phyloP scores from a whole-genome alignment of 2,888 invertebrate species.

The Catocala fraxini region DNA sequence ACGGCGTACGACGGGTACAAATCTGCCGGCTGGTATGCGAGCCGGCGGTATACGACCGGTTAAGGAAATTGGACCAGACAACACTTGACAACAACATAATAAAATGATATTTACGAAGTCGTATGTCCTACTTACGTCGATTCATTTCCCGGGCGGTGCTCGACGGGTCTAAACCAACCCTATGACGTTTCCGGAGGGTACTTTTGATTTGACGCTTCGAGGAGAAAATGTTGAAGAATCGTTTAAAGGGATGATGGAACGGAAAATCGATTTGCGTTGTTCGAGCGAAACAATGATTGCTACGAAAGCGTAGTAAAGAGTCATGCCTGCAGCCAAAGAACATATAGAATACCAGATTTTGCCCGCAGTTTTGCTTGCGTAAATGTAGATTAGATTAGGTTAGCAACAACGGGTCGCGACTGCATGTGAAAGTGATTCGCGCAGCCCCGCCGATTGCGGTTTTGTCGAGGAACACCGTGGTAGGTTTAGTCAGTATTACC shows the following conservation, averaged over 20 bases:
- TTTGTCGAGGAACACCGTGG: no score
- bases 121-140: slow-evolving; percentile 18
- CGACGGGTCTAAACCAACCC: slow-evolving; percentile 3
- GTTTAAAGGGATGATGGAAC: neutral
- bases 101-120: slow-evolving; percentile 31
- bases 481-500: no score
- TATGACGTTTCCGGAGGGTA: neutral
- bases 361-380: no score
- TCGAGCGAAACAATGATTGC: neutral
- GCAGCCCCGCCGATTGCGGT: no score
- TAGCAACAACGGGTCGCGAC: no score
- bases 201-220: slow-evolving; percentile 1
- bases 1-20: no score
- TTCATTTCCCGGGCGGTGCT: slow-evolving; percentile 28
- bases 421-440: no score
- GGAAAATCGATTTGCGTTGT: neutral
- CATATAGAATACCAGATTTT: no score
- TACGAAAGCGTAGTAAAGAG: neutral
- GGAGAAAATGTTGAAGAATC: slow-evolving; percentile 3
- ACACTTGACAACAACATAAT: slow-evolving; percentile 17
- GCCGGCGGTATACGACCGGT: no score
- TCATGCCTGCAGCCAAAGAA: no score
- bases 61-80: slow-evolving; percentile 27
- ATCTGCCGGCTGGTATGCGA: no score
- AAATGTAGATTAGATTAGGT: no score